Conservation (phyloP, 1,140 invertebrate genomes). For the Anagrus nilaparvatae region DNA sequence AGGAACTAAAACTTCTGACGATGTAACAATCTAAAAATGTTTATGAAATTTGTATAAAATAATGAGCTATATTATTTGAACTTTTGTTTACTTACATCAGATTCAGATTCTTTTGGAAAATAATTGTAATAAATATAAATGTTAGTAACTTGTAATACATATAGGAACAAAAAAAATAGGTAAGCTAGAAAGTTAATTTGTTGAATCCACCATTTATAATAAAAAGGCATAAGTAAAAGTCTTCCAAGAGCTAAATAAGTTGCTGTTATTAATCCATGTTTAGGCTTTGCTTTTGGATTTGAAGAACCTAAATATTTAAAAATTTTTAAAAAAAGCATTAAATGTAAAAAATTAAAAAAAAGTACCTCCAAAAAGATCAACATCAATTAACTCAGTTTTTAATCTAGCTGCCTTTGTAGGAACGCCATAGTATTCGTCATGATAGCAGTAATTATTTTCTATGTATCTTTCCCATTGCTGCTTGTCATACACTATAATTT, state of each 20-base stretch:
- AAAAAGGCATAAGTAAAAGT: slow-evolving; percentile 71
- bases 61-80: slow-evolving; percentile 4
- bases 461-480: slow-evolving; percentile 93
- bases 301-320: slow-evolving; percentile 61
- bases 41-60: slow-evolving; percentile 7
- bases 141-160: slow-evolving; percentile 64
- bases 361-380: slow-evolving; percentile 74
- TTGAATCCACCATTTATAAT: slow-evolving; percentile 78
- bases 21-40: slow-evolving; percentile 41
- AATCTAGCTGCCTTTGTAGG: slow-evolving; percentile 79
- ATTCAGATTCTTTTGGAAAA: slow-evolving; percentile 34
- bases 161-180: slow-evolving; percentile 61
- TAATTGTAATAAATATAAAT: slow-evolving; percentile 49
- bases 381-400: slow-evolving; percentile 88
- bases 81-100: slow-evolving; percentile 29
- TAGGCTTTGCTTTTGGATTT: slow-evolving; percentile 88
- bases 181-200: slow-evolving; percentile 73
- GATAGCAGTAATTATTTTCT: slow-evolving; percentile 76
- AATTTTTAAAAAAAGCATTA: slow-evolving; percentile 6
- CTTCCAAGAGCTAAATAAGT: slow-evolving; percentile 68
- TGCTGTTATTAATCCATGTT: slow-evolving; percentile 74
- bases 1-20: slow-evolving; percentile 65
- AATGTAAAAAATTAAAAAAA: slow-evolving; percentile 8
- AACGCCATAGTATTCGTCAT: too few species aligned
- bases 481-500: slow-evolving; percentile 93